Conservation (phyloP, 2,113 vertebrate species). For the Notiomystis cincta region DNA sequence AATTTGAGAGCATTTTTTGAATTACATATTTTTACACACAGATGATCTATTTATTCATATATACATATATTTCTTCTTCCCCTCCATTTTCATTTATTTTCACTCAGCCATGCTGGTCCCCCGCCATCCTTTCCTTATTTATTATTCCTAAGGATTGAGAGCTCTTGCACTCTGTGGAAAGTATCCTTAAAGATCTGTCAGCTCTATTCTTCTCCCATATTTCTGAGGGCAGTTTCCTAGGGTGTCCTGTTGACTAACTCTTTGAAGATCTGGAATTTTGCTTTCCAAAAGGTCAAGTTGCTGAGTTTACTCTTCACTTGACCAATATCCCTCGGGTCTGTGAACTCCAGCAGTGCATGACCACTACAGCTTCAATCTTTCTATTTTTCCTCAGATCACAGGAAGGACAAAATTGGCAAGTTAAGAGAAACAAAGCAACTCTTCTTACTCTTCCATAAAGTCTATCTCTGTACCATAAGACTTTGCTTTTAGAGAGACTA, state of each 20-base stretch:
- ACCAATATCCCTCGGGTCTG: background rate
- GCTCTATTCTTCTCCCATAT: background rate
- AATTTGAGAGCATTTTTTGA: background rate
- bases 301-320: background rate
- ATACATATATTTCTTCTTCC: background rate
- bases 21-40: background rate
- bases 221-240: background rate
- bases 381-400: background rate
- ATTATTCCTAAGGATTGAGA: background rate
- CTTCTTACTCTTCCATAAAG: background rate
- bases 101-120: background rate
- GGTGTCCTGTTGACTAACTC: background rate
- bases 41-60: background rate
- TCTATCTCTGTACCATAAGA: background rate
- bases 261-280: background rate
- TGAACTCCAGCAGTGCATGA: background rate
- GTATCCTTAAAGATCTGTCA: background rate
- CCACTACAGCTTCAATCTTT: background rate
- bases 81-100: background rate
- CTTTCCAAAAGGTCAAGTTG: background rate
- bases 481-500: background rate
- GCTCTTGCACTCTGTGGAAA: background rate
- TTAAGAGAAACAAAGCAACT: background rate
- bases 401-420: background rate
- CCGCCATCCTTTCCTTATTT: background rate